phyloP scores from a whole-genome alignment of 2,888 invertebrate species.

The Candidula unifasciata region DNA sequence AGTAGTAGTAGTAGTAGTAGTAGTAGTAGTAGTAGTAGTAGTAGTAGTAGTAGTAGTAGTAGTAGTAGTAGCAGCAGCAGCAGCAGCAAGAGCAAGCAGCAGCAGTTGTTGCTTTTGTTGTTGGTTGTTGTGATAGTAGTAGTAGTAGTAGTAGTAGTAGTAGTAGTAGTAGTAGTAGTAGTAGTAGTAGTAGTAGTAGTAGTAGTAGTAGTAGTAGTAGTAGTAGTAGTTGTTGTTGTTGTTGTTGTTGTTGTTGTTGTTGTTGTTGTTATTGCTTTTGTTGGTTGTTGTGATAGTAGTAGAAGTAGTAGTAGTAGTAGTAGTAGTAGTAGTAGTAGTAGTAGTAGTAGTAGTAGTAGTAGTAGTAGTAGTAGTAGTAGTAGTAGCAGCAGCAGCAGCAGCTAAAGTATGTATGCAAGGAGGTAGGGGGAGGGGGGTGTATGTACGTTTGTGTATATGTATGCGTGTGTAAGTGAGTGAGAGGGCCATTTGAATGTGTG shows the following conservation, averaged over 20 bases:
- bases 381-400: neutral
- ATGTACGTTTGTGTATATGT: too few relatives aligned
- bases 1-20: neutral
- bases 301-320: conserved; percentile 9
- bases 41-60: neutral
- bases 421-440: too few relatives aligned
- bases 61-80: neutral
- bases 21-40: conserved; percentile 2
- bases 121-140: conserved; percentile 23
- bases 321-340: neutral
- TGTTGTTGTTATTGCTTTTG: neutral
- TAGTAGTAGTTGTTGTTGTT: conserved; percentile 48
- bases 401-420: too few relatives aligned
- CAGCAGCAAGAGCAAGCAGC: conserved; percentile 51
- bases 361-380: neutral
- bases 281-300: neutral
- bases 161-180: conserved; percentile 41
- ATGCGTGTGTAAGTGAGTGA: too few relatives aligned
- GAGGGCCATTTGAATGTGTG: neutral
- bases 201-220: conserved; percentile 56
- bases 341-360: conserved; percentile 11
- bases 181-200: conserved; percentile 44
- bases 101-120: conserved; percentile 32
- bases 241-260: neutral
- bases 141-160: conserved; percentile 49